These are phyloP conservation scores for Probaryconus sp. DNA, from an alignment of 1,140 invertebrate genomes.

Conservation along the genomic window DNA sequence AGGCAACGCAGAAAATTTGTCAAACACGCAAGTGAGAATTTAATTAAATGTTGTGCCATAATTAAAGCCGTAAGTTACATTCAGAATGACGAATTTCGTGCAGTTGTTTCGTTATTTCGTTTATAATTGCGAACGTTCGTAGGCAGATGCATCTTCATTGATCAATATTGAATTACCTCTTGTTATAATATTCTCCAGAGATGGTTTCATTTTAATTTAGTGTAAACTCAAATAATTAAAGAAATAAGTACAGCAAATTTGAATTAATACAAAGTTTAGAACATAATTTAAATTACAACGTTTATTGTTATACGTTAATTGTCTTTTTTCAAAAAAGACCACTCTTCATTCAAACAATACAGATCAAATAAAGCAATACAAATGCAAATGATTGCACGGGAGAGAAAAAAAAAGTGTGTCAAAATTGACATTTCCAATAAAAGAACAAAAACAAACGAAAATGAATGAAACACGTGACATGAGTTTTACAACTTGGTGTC, in stretches of 20 bases:
- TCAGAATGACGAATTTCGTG: constrained; percentile 40
- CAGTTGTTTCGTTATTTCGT: constrained; percentile 27
- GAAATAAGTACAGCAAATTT: no score
- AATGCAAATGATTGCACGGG: not conserved
- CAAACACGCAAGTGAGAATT: constrained; percentile 18
- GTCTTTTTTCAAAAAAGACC: no score
- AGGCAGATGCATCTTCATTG: constrained; percentile 37
- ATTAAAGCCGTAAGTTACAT: constrained; percentile 31
- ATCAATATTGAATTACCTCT: constrained; percentile 41
- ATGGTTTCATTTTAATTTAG: constrained; percentile 5
- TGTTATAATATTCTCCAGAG: constrained; percentile 6
- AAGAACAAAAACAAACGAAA: constrained; percentile 23
- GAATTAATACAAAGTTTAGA: no score
- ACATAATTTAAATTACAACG: no score
- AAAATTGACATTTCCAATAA: constrained; percentile 32
- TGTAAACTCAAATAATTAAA: not conserved
- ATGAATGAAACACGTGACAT: constrained; percentile 52
- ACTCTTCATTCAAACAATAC: not conserved
- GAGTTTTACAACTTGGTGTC: constrained; percentile 26
- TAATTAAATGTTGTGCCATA: constrained; percentile 37
- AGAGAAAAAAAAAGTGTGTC: constrained; percentile 31
- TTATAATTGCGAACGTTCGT: constrained; percentile 26
- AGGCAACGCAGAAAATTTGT: constrained; percentile 22
- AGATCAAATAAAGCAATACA: not conserved
- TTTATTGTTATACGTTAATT: no score